phyloP scores from a whole-genome alignment of 1,140 invertebrate species.

The Lordiphosa clarofinis region DNA sequence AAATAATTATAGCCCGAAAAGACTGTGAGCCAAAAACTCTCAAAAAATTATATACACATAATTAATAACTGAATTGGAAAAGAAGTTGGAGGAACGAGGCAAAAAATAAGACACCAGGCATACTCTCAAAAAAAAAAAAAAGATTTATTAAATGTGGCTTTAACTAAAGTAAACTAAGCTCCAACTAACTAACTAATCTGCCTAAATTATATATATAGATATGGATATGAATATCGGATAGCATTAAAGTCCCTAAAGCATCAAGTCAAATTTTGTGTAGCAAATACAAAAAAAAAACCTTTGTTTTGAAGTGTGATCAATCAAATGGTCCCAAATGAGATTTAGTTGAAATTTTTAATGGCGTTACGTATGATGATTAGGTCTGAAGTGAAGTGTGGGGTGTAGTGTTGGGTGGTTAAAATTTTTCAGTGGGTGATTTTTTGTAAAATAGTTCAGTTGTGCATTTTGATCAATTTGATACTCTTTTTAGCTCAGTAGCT shows the following conservation, averaged over 20 bases:
- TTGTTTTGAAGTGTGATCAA: slow-evolving; percentile 17
- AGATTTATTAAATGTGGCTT: slow-evolving; percentile 76
- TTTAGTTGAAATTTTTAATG: slow-evolving; percentile 67
- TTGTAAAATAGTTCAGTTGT: no score
- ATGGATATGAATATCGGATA: slow-evolving; percentile 17
- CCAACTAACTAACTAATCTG: slow-evolving; percentile 23
- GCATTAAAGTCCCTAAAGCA: slow-evolving; percentile 27
- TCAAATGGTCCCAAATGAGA: slow-evolving; percentile 40
- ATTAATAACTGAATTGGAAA: slow-evolving; percentile 23
- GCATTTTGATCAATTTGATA: no score
- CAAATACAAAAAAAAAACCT: slow-evolving; percentile 43
- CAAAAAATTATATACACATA: slow-evolving; percentile 65
- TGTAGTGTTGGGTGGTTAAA: background rate
- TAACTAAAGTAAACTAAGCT: slow-evolving; percentile 59
- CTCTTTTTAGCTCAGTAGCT: no score
- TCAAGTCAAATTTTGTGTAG: slow-evolving; percentile 69
- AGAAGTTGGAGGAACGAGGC: slow-evolving; percentile 25
- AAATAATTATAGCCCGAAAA: slow-evolving; percentile 72
- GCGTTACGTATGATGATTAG: slow-evolving; percentile 53
- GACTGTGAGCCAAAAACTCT: slow-evolving; percentile 78
- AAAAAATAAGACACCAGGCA: slow-evolving; percentile 29
- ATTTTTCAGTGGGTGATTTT: no score
- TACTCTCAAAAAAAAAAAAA: slow-evolving; percentile 29
- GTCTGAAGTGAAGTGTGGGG: background rate
- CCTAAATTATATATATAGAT: slow-evolving; percentile 37